A percentile compares a stretch with the other conserved stretches of the same genome.
These are phyloP conservation scores for Drosophila acutilabella DNA, from an alignment of 2,888 invertebrate genomes.

Conservation along the genomic window DNA sequence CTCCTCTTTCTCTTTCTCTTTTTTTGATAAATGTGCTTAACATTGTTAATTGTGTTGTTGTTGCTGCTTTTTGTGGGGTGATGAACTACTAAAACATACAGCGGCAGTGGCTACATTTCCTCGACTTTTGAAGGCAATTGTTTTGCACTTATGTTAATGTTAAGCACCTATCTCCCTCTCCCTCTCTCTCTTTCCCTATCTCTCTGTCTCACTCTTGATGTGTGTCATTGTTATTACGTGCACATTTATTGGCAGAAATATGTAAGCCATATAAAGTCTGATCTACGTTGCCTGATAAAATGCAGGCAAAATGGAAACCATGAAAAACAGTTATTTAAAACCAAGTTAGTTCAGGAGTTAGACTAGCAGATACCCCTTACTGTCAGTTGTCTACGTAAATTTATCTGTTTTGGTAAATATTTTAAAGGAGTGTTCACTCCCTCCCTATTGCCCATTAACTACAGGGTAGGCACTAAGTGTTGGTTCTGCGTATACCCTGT, in stretches of 20 bases:
- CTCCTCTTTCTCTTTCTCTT: too few relatives aligned
- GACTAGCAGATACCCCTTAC: constrained; percentile 24
- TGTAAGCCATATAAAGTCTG: constrained; percentile 64
- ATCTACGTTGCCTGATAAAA: constrained; percentile 71
- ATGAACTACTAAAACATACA: constrained; percentile 62
- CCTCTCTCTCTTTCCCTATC: constrained; percentile 2
- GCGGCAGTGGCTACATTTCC: constrained; percentile 23
- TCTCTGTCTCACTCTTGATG: constrained; percentile 23
- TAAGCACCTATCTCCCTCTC: constrained; percentile 23
- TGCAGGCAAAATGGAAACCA: constrained; percentile 43
- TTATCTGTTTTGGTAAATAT: neutral
- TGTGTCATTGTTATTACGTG: constrained; percentile 73
- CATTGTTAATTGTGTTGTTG: constrained; percentile 40
- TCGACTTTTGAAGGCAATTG: constrained; percentile 54
- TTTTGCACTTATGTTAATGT: constrained; percentile 68
- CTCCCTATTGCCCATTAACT: too few relatives aligned
- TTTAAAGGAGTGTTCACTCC: too few relatives aligned
- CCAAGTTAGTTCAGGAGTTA: neutral
- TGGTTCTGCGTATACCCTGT: too few relatives aligned
- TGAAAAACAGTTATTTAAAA: constrained; percentile 54
- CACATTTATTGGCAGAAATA: constrained; percentile 74
- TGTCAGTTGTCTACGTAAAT: neutral
- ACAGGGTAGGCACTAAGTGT: too few relatives aligned
- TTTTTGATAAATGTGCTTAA: constrained; percentile 65
- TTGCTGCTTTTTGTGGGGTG: constrained; percentile 50